phyloP scores from a whole-genome alignment of 2,797 vertebrate species.

The Catostomus latipinnis region DNA sequence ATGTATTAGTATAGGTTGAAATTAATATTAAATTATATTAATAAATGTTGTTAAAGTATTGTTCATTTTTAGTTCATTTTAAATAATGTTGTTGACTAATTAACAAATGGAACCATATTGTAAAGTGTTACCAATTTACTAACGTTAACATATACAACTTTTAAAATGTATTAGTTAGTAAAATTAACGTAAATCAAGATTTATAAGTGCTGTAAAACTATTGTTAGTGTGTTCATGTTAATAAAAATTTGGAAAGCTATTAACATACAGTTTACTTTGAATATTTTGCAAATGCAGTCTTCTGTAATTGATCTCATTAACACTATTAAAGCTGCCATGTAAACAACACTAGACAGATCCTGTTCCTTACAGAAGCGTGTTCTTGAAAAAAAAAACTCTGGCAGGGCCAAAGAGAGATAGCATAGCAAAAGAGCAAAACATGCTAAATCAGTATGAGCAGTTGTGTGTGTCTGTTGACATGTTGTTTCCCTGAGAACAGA shows the following conservation, averaged over 20 bases:
- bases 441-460: slow-evolving; percentile 41
- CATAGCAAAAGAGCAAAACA: slow-evolving; percentile 41
- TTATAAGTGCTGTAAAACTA: no score
- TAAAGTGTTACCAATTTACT: no score
- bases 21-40: no score
- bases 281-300: background rate
- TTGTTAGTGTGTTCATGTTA: no score
- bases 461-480: slow-evolving; percentile 50
- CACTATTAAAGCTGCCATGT: slow-evolving; percentile 14
- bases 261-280: background rate
- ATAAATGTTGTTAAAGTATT: no score
- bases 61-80: no score
- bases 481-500: slow-evolving; percentile 55
- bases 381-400: background rate
- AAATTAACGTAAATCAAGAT: no score
- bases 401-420: background rate
- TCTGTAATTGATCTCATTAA: slow-evolving; percentile 40
- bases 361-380: background rate
- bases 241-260: background rate
- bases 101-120: no score
- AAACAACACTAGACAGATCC: slow-evolving; percentile 25
- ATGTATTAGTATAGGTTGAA: no score
- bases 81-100: no score
- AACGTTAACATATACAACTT: no score
- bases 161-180: no score